A percentile compares a stretch with the other conserved stretches of the same genome.
phyloP scores from a whole-genome alignment of 2,797 vertebrate species.

The Pseudochaenichthys georgianus region DNA sequence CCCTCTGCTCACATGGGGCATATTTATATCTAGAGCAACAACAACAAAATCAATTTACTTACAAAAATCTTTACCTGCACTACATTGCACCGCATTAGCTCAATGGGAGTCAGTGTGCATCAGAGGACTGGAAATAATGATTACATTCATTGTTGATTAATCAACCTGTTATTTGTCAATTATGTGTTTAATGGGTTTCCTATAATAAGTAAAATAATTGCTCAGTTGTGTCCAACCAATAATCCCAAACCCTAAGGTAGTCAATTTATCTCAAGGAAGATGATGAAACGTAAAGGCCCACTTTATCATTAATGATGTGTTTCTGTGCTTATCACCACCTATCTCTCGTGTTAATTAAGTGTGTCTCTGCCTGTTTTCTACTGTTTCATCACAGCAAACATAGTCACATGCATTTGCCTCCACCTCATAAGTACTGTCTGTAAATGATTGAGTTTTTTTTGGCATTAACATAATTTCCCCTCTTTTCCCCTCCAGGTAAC shows the following conservation, averaged over 20 bases:
- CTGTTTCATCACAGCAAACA: neutral
- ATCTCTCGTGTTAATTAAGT: neutral
- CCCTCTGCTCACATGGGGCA: slow-evolving; percentile 19
- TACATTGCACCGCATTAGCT: slow-evolving; percentile 24
- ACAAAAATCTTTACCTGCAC: slow-evolving; percentile 22
- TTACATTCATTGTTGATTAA: slow-evolving; percentile 20
- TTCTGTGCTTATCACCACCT: neutral
- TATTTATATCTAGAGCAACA: slow-evolving; percentile 11
- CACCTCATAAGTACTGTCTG: neutral
- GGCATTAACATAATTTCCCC: neutral
- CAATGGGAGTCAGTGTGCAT: slow-evolving; percentile 2
- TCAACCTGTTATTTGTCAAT: neutral
- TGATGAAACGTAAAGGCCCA: neutral
- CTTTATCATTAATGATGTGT: neutral
- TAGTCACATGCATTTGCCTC: neutral
- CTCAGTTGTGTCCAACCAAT: neutral
- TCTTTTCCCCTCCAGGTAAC: slow-evolving; percentile 80
- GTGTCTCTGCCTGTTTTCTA: neutral
- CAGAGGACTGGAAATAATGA: slow-evolving; percentile 11
- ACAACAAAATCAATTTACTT: slow-evolving; percentile 21
- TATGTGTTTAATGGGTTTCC: neutral
- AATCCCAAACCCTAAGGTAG: neutral
- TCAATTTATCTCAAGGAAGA: neutral
- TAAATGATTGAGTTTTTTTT: neutral
- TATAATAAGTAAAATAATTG: neutral